These are phyloP conservation scores for Microcebus lehilahytsara DNA, from an alignment of 2,113 vertebrate genomes.

Conservation along the genomic window DNA sequence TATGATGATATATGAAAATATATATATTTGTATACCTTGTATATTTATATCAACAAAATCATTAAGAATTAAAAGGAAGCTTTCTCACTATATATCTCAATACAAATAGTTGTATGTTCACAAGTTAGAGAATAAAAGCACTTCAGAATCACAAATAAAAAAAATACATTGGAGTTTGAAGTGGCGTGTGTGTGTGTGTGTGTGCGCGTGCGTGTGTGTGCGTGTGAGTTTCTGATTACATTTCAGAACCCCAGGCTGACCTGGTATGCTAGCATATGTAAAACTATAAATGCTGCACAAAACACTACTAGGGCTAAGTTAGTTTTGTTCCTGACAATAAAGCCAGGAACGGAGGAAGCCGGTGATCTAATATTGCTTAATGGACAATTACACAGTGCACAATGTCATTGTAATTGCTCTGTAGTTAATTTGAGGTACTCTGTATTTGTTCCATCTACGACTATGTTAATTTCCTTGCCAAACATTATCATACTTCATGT, in stretches of 20 bases:
- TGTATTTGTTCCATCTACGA: slow-evolving; percentile 60
- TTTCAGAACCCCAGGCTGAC: neutral
- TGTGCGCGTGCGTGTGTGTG: neutral
- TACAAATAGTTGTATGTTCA: neutral
- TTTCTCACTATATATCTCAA: neutral
- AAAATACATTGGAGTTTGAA: neutral
- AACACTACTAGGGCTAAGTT: neutral
- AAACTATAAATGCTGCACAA: neutral
- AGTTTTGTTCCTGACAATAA: slow-evolving; percentile 40
- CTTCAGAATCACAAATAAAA: neutral
- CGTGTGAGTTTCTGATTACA: neutral
- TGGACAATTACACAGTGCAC: slow-evolving; percentile 30
- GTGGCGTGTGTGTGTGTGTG: neutral
- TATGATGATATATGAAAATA: neutral
- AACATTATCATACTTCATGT: slow-evolving; percentile 70
- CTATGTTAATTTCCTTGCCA: slow-evolving; percentile 64
- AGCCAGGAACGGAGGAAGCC: neutral
- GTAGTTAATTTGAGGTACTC: slow-evolving; percentile 64
- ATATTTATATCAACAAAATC: neutral
- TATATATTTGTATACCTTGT: neutral
- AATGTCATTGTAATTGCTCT: slow-evolving; percentile 61
- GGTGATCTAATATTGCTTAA: slow-evolving; percentile 57
- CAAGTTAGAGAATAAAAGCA: neutral
- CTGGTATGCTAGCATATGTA: neutral
- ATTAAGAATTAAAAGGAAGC: neutral